Percentiles rank a stretch among this genome's conserved stretches.
Conservation (phyloP, 2,888 invertebrate genomes). For the Lasioglossum leucozonium region DNA sequence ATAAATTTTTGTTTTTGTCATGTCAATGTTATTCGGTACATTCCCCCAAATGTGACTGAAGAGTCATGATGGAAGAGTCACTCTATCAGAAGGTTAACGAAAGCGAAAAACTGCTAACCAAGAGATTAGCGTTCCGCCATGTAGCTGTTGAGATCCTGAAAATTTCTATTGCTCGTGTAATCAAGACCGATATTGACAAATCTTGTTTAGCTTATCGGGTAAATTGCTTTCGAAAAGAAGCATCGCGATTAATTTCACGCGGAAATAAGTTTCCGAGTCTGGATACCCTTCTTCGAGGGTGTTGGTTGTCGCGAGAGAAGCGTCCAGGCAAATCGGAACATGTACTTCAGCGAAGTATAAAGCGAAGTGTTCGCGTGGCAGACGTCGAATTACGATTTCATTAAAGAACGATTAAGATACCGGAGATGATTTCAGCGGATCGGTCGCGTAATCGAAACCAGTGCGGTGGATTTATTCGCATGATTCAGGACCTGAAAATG, state of each 20-base stretch:
- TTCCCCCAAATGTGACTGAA: too few species aligned
- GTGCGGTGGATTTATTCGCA: conserved; percentile 3
- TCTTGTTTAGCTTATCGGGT: background rate
- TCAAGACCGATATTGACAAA: background rate
- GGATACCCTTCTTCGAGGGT: background rate
- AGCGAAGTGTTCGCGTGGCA: background rate
- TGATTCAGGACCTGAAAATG: conserved; percentile 34
- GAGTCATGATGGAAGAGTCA: too few species aligned
- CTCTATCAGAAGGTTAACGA: too few species aligned
- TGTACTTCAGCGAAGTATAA: background rate
- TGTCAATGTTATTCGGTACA: too few species aligned
- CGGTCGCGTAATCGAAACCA: background rate
- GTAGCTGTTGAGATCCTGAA: too few species aligned
- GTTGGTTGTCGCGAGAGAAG: background rate
- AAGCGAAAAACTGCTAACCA: too few species aligned
- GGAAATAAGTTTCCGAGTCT: background rate
- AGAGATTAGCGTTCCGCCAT: too few species aligned
- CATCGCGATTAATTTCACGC: background rate
- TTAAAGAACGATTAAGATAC: conserved; percentile 17
- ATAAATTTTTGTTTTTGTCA: too few species aligned
- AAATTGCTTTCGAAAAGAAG: background rate
- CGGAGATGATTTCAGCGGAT: background rate
- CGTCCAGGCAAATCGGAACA: background rate
- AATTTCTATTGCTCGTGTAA: background rate
- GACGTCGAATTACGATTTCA: conserved; percentile 8